A percentile compares a stretch with the other conserved stretches of the same genome.
Evolutionary conservation across 1,140 invertebrate species (phyloP).

Genomic region (Anoplolepis gracilipes): DNA sequence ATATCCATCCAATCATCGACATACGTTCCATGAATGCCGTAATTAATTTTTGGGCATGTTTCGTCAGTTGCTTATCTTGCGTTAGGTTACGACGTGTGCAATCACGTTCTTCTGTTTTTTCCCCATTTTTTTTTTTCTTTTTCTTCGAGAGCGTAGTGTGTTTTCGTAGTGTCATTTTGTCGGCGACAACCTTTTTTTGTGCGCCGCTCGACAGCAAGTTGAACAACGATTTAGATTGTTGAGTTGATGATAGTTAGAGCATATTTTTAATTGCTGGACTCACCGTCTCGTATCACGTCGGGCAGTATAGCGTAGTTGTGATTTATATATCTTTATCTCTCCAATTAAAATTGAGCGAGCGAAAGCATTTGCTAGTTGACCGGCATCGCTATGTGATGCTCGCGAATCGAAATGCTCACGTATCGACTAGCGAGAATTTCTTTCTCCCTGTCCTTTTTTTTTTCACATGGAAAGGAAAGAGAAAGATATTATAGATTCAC

Average conservation of each 20-base stretch:
- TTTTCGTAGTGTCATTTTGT: conserved; percentile 74
- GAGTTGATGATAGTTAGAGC: conserved; percentile 67
- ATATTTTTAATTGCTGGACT: conserved; percentile 57
- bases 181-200: conserved; percentile 61
- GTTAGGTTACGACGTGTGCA: conserved; percentile 68
- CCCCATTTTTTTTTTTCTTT: neutral
- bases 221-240: conserved; percentile 63
- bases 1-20: conserved; percentile 65
- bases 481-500: neutral
- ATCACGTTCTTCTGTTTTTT: conserved; percentile 33
- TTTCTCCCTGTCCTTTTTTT: neutral
- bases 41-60: conserved; percentile 84
- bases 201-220: conserved; percentile 61
- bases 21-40: conserved; percentile 81
- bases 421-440: conserved; percentile 4
- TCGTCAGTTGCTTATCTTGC: conserved; percentile 82
- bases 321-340: conserved; percentile 33
- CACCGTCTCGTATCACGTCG: conserved; percentile 42
- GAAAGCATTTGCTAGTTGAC: conserved; percentile 36
- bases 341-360: conserved; percentile 42
- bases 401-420: conserved; percentile 25
- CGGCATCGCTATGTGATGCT: conserved; percentile 18
- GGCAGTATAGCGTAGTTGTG: conserved; percentile 31
- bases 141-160: conserved; percentile 72
- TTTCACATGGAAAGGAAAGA: neutral